A percentile compares a stretch with the other conserved stretches of the same genome.
Conservation (phyloP, 35 echinoderm and acorn worm species). For the Lytechinus pictus region DNA sequence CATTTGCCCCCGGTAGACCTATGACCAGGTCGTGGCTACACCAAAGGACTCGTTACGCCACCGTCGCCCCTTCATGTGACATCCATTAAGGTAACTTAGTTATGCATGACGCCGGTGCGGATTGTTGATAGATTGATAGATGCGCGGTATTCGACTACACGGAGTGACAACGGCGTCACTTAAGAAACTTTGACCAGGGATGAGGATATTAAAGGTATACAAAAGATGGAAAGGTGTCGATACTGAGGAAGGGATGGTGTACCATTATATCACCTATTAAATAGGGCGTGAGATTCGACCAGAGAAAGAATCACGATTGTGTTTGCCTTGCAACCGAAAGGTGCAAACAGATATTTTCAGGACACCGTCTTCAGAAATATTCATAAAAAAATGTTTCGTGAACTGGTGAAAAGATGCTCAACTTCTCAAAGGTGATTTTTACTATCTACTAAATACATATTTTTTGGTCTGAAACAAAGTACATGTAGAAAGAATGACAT, state of each 20-base stretch:
- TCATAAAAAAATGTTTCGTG: too few species aligned
- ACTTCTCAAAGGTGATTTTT: too few species aligned
- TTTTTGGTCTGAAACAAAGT: too few species aligned
- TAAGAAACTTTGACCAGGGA: not conserved
- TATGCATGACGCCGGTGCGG: not conserved
- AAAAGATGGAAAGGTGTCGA: not conserved
- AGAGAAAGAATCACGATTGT: not conserved
- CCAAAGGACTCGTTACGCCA: not conserved
- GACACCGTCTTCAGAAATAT: too few species aligned
- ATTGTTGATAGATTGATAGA: not conserved
- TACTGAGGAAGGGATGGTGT: not conserved
- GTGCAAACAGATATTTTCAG: too few species aligned
- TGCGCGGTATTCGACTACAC: not conserved
- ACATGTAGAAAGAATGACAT: too few species aligned
- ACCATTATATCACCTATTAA: not conserved
- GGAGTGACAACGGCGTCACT: not conserved
- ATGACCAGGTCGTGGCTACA: too few species aligned
- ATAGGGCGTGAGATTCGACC: not conserved
- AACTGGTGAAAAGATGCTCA: too few species aligned
- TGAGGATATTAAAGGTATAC: not conserved
- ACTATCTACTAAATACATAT: too few species aligned
- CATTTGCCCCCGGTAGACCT: too few species aligned
- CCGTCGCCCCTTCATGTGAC: not conserved
- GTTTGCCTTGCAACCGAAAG: not conserved
- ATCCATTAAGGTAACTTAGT: constrained; percentile 19